phyloP scores from a whole-genome alignment of 1,140 invertebrate species.

The Palaemon carinicauda region DNA sequence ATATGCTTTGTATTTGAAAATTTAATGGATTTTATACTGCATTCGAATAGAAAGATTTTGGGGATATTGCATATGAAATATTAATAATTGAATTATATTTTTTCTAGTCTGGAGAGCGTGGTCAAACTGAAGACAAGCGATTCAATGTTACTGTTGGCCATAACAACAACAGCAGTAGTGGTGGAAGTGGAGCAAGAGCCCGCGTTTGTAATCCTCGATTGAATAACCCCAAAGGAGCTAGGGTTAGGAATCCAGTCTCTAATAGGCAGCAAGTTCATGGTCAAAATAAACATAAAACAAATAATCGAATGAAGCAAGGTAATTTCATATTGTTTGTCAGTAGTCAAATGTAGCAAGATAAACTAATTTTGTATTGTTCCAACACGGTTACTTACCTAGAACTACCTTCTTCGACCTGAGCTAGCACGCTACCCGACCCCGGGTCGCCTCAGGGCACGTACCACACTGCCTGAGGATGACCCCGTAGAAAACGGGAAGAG shows the following conservation, averaged over 20 bases:
- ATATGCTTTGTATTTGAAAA: too few relatives aligned
- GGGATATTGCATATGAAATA: too few relatives aligned
- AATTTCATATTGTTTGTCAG: not conserved
- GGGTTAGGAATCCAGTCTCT: conserved; percentile 39
- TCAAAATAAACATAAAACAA: conserved; percentile 47
- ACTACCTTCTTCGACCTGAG: too few relatives aligned
- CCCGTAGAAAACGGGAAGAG: too few relatives aligned
- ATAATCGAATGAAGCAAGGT: conserved; percentile 43
- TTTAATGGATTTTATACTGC: too few relatives aligned
- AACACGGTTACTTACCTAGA: too few relatives aligned
- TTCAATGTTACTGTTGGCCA: conserved; percentile 43
- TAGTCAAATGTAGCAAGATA: not conserved
- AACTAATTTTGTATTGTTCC: too few relatives aligned
- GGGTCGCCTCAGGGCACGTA: too few relatives aligned
- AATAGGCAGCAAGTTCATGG: conserved; percentile 25
- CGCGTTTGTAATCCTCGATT: conserved; percentile 26
- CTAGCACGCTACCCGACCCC: too few relatives aligned
- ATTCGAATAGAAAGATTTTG: too few relatives aligned
- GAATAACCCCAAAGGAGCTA: conserved; percentile 12
- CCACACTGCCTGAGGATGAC: too few relatives aligned
- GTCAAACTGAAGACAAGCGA: conserved; percentile 34
- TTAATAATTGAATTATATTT: not conserved
- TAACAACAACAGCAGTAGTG: conserved; percentile 24
- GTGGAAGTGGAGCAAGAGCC: conserved; percentile 14
- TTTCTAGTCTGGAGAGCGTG: conserved; percentile 6